Evolutionary conservation across 2,888 invertebrate species (phyloP), one percentile per base, ranked within the genome.

Genomic region (Drosophila robusta): DNA sequence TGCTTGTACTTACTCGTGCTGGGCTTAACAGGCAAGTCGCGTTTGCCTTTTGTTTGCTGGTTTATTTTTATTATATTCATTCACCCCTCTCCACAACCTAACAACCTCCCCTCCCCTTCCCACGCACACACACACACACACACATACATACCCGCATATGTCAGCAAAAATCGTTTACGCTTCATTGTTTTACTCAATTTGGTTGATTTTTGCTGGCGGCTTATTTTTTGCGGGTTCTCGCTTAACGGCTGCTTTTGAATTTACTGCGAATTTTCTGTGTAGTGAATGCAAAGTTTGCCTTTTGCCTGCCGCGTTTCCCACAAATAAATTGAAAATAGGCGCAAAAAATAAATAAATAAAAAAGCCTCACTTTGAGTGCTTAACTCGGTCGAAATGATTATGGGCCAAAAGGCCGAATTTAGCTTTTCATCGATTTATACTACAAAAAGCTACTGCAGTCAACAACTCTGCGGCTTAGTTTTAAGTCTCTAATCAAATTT

Each of bases 111-210:
- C 12, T 39, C 42, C 24, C 18, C n/a, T n/a, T n/a, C n/a, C n/a
- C n/a, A n/a, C n/a, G n/a, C n/a, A n/a, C n/a, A n/a, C n/a, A 18
- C 18, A 18, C 1, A 18, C 2, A n/a, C 29, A 34, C 36, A 39
- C 14, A 49, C n/a, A 32, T 36, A 22, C 22, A 47, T 38, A 41
- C 39, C 65, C 39, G 45, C 44, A 66, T 62, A 71, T 50, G 87
- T 85, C 85, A 85, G 87, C 87, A 87, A 73, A 85, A 87, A 87
- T 75, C 83, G 73, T 87, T 85, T 80, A 82, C 78, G 86, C 85
- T 85, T 87, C 85, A 87, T 85, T 85, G 86, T 87, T 85, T 85
- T 80, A 82, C 86, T 87, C 78, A 85, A 82, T 80, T 84, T 78
- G 60, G 64, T 72, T 80, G 76, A 83, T 68, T 75, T 70, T 80